Evolutionary conservation across 2,797 vertebrate species (phyloP).

Genomic region (Gallinago stenura): DNA sequence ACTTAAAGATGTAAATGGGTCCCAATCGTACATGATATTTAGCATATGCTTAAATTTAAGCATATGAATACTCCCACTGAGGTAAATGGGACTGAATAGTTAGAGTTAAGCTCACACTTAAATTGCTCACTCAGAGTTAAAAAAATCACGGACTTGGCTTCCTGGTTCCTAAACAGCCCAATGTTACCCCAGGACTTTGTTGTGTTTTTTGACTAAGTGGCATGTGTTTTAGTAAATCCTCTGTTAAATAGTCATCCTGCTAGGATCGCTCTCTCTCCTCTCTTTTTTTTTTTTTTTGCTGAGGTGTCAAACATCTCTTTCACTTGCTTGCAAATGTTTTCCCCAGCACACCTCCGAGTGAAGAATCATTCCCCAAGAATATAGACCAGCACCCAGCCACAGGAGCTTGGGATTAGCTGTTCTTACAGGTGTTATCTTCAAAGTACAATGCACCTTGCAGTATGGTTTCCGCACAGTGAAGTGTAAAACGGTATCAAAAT

Average conservation of each 20-base stretch:
- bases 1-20: slow-evolving; percentile 43
- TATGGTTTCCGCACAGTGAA: not conserved
- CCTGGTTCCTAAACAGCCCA: not conserved
- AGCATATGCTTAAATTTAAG: slow-evolving; percentile 35
- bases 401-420: not conserved
- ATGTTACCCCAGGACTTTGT: not conserved
- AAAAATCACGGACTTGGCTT: not conserved
- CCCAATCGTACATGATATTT: slow-evolving; percentile 19
- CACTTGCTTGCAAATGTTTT: not conserved
- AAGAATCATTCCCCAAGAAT: not conserved
- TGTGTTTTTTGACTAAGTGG: not conserved
- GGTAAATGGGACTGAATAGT: not conserved
- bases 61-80: not conserved
- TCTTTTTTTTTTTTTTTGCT: not conserved
- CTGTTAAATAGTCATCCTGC: not conserved
- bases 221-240: not conserved
- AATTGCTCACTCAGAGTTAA: not conserved
- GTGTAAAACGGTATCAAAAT: not conserved
- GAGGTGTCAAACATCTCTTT: not conserved
- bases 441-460: fast-evolving
- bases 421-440: not conserved
- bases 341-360: not conserved
- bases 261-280: too few species aligned
- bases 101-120: not conserved
- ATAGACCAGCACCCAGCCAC: not conserved